Conservation (phyloP, 53 echinoderm and acorn worm species). For the Patiria pectinifera region DNA sequence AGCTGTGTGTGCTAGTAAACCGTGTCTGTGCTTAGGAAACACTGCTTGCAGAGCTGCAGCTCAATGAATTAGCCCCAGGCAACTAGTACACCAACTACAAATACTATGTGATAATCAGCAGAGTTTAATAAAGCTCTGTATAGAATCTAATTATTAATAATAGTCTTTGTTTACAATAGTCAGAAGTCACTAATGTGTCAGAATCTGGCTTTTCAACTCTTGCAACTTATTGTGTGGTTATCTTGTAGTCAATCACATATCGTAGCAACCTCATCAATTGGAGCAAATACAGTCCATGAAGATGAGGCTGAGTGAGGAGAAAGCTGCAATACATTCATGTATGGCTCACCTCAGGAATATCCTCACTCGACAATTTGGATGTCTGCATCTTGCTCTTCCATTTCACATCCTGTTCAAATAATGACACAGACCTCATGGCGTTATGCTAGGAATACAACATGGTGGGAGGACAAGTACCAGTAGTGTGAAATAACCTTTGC, state of each 20-base stretch:
- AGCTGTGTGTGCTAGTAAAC: too few species aligned
- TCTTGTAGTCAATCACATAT: neutral
- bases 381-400: slow-evolving; percentile 72
- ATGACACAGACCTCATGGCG: neutral
- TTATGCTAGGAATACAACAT: neutral
- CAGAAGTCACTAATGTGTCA: neutral
- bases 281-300: neutral
- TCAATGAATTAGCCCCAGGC: too few species aligned
- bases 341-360: slow-evolving; percentile 75
- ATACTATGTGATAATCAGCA: too few species aligned
- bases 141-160: too few species aligned
- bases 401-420: slow-evolving; percentile 67
- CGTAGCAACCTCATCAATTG: neutral
- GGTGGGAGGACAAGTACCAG: too few species aligned
- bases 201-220: neutral
- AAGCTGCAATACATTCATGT: neutral
- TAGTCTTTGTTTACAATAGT: too few species aligned
- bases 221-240: neutral
- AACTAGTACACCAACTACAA: too few species aligned
- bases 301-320: too few species aligned
- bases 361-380: neutral
- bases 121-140: too few species aligned
- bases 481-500: too few species aligned
- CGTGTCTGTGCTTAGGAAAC: too few species aligned
- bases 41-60: too few species aligned